phyloP scores from a whole-genome alignment of 2,888 invertebrate species.

The Agrilus mali region DNA sequence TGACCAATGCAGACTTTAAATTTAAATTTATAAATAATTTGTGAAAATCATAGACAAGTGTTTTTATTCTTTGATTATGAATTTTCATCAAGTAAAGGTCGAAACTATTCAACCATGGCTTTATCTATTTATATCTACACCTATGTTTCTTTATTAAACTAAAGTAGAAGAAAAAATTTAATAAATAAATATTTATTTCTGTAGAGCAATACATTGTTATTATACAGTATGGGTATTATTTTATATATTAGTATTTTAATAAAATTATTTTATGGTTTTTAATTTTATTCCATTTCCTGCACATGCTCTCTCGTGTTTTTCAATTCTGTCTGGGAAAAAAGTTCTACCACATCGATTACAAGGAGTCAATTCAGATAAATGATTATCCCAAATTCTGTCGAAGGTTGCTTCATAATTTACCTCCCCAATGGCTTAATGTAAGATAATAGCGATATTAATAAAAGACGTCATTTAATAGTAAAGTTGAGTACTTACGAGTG shows the following conservation, averaged over 20 bases:
- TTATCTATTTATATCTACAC: too few species aligned
- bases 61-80: too few species aligned
- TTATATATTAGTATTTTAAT: background rate
- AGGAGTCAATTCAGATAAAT: constrained; percentile 41
- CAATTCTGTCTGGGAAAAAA: constrained; percentile 49
- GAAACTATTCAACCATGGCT: too few species aligned
- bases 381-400: constrained; percentile 38
- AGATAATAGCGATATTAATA: background rate
- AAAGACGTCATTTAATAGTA: background rate
- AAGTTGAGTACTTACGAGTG: constrained; percentile 28
- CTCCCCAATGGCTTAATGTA: constrained; percentile 24
- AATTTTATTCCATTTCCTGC: constrained; percentile 18
- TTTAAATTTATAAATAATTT: too few species aligned
- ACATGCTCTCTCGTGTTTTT: constrained; percentile 44
- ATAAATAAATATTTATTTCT: background rate
- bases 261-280: constrained; percentile 7
- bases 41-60: too few species aligned
- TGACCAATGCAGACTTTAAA: too few species aligned
- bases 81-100: too few species aligned
- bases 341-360: constrained; percentile 48
- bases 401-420: constrained; percentile 30
- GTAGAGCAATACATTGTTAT: background rate
- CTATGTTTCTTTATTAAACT: too few species aligned
- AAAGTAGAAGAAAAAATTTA: background rate
- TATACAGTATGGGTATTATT: background rate